A percentile compares a stretch with the other conserved stretches of the same genome.
These are phyloP conservation scores for Panzeria rudis DNA, from an alignment of 2,888 invertebrate species.

Conservation along the genomic window DNA sequence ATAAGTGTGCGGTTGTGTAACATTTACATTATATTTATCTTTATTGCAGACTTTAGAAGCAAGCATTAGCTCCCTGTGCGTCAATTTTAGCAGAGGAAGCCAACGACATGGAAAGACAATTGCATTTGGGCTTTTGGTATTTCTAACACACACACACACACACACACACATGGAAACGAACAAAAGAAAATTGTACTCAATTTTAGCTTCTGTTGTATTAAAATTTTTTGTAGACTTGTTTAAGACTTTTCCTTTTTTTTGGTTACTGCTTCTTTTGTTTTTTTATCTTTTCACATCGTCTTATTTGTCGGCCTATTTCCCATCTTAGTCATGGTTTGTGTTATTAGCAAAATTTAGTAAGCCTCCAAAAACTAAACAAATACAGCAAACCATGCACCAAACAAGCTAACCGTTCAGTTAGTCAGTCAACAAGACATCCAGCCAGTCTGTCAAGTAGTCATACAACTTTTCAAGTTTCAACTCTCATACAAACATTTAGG, in stretches of 20 bases:
- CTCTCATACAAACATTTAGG: constrained; percentile 32
- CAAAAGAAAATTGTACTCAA: background rate
- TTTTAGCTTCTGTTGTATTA: background rate
- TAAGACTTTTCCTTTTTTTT: constrained; percentile 6
- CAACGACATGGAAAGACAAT: constrained; percentile 58
- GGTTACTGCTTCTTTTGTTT: constrained; percentile 17
- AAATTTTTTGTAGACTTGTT: constrained; percentile 25
- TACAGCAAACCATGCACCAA: background rate
- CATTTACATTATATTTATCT: constrained; percentile 41
- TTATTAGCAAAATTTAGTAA: constrained; percentile 31
- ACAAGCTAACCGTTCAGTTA: background rate
- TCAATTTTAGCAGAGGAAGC: constrained; percentile 46
- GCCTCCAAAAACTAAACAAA: constrained; percentile 14
- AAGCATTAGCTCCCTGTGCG: constrained; percentile 40
- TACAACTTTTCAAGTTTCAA: background rate
- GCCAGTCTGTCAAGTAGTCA: constrained; percentile 1
- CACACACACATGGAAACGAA: background rate
- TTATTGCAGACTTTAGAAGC: constrained; percentile 34
- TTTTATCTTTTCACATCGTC: constrained; percentile 2
- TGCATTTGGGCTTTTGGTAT: constrained; percentile 59
- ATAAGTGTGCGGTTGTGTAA: background rate
- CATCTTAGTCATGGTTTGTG: background rate
- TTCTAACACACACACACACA: background rate
- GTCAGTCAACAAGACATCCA: background rate
- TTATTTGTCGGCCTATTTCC: constrained; percentile 27